Conservation (phyloP, 2,797 vertebrate species). For the Botia kubotai region DNA sequence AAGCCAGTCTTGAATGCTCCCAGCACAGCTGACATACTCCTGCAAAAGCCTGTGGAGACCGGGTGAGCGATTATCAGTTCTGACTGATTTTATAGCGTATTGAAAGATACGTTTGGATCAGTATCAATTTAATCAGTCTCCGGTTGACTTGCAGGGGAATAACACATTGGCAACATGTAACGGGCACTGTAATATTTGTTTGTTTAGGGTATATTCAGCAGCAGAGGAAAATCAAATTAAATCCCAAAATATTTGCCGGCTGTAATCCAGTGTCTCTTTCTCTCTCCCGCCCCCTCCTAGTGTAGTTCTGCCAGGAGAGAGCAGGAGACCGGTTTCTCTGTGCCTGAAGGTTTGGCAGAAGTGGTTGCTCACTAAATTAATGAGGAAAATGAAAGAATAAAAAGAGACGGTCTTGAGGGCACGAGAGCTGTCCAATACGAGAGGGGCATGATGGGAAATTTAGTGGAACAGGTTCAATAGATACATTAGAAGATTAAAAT, state of each 20-base stretch:
- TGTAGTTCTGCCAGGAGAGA: slow-evolving; percentile 42
- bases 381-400: slow-evolving; percentile 60
- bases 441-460: slow-evolving; percentile 53
- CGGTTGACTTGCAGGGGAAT: slow-evolving; percentile 11
- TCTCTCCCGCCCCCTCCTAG: slow-evolving; percentile 16
- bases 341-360: slow-evolving; percentile 65
- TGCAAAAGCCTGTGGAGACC: slow-evolving; percentile 79
- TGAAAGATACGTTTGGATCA: slow-evolving; percentile 11
- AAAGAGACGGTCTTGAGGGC: slow-evolving; percentile 39
- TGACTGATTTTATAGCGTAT: background rate
- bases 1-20: slow-evolving; percentile 66
- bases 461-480: slow-evolving; percentile 61
- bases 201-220: slow-evolving; percentile 22
- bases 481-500: slow-evolving; percentile 69
- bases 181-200: slow-evolving; percentile 10
- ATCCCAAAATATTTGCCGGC: slow-evolving; percentile 28
- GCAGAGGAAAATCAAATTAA: slow-evolving; percentile 14
- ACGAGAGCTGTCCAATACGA: slow-evolving; percentile 32
- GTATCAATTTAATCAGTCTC: slow-evolving; percentile 22
- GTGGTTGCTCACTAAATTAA: slow-evolving; percentile 64
- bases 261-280: background rate
- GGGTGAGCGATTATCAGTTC: slow-evolving; percentile 75
- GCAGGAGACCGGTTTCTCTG: slow-evolving; percentile 30
- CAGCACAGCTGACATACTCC: slow-evolving; percentile 73
- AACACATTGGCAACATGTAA: background rate